These are phyloP conservation scores for Sicus ferrugineus DNA, from an alignment of 2,888 invertebrate species.

Conservation along the genomic window DNA sequence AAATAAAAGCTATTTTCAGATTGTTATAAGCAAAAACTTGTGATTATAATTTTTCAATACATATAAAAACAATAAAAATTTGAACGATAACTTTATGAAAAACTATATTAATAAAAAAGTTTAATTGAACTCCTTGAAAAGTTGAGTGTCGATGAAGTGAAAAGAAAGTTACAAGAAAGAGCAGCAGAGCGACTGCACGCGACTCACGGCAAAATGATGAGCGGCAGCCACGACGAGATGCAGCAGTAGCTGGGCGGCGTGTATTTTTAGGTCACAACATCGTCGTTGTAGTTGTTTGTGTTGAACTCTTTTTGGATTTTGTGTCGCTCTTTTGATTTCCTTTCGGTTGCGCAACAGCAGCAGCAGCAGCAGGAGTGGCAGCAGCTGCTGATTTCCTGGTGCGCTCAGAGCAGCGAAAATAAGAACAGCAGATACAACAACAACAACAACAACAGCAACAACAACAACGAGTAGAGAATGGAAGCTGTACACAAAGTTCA, in stretches of 20 bases:
- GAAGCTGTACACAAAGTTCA: slow-evolving; percentile 63
- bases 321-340: neutral
- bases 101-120: too few species aligned
- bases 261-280: slow-evolving; percentile 31
- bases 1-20: neutral
- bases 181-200: too few species aligned
- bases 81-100: too few species aligned
- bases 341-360: neutral
- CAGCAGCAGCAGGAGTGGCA: slow-evolving; percentile 9
- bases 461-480: slow-evolving; percentile 46
- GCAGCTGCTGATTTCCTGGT: slow-evolving; percentile 12
- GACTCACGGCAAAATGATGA: too few species aligned
- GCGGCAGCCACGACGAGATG: neutral
- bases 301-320: slow-evolving; percentile 10
- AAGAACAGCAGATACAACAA: neutral
- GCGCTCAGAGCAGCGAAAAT: neutral
- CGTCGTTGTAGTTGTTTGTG: slow-evolving; percentile 13
- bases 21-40: neutral
- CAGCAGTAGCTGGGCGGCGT: slow-evolving; percentile 2
- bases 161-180: too few species aligned
- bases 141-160: too few species aligned
- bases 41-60: too few species aligned
- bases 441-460: neutral
- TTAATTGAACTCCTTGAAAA: too few species aligned
- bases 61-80: too few species aligned